These are phyloP conservation scores for Nycteola revayana DNA, from an alignment of 2,888 invertebrate species.

Conservation along the genomic window DNA sequence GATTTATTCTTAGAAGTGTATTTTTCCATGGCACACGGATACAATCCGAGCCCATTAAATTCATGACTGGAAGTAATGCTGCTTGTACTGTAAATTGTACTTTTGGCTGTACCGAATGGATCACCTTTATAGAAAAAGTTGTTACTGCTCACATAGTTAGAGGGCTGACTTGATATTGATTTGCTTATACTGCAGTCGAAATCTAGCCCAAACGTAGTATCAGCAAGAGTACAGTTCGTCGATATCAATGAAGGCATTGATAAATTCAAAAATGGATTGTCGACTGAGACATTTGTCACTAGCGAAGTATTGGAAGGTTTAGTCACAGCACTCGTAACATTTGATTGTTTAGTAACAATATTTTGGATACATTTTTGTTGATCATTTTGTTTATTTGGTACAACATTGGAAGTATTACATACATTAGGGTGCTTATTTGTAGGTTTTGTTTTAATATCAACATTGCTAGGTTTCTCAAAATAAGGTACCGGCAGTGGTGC, in stretches of 20 bases:
- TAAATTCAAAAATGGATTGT: constrained; percentile 70
- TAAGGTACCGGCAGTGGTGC: constrained; percentile 42
- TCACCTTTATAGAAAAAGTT: constrained; percentile 73
- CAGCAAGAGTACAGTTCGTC: constrained; percentile 54
- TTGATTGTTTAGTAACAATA: constrained; percentile 39
- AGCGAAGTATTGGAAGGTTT: constrained; percentile 42
- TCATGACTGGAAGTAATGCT: constrained; percentile 70
- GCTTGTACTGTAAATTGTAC: constrained; percentile 71
- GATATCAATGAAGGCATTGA: constrained; percentile 62
- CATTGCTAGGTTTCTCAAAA: constrained; percentile 48
- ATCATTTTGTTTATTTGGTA: constrained; percentile 44
- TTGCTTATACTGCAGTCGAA: constrained; percentile 69
- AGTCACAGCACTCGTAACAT: constrained; percentile 13
- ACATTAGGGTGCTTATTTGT: constrained; percentile 33
- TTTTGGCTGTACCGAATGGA: constrained; percentile 65
- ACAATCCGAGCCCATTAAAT: constrained; percentile 67
- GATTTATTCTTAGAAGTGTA: constrained; percentile 67
- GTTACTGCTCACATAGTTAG: constrained; percentile 49
- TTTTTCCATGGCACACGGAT: constrained; percentile 77
- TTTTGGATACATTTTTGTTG: constrained; percentile 49
- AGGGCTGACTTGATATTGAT: constrained; percentile 51
- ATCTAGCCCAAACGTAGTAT: constrained; percentile 61
- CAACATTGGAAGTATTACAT: constrained; percentile 18
- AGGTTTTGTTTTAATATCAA: constrained; percentile 39
- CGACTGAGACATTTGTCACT: constrained; percentile 45